Conservation (phyloP, 2,113 vertebrate species). For the Cyprinodon tularosa region DNA sequence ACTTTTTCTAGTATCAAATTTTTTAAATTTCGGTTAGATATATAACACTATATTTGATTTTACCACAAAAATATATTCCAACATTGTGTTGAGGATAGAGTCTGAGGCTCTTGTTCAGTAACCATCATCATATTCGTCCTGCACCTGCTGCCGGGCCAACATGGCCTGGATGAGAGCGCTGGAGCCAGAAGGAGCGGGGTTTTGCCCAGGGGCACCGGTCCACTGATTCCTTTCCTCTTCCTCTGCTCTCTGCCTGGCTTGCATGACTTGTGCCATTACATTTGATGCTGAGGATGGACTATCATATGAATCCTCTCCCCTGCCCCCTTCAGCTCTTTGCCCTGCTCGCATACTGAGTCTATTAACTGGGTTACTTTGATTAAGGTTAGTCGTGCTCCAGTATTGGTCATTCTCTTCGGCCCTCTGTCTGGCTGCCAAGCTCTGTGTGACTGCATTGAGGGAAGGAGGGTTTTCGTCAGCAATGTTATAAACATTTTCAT, state of each 20-base stretch:
- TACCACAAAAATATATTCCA: neutral
- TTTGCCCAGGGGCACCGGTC: conserved; percentile 24
- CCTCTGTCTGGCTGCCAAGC: conserved; percentile 29
- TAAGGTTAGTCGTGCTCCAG: conserved; percentile 1
- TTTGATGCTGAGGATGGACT: conserved; percentile 26
- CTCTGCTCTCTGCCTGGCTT: conserved; percentile 61
- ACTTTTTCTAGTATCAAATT: too few relatives aligned
- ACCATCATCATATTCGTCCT: conserved; percentile 74
- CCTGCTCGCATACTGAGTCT: conserved; percentile 38
- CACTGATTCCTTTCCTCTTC: conserved; percentile 40
- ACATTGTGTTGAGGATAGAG: neutral
- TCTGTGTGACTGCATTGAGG: conserved; percentile 4
- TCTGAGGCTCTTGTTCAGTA: conserved; percentile 53
- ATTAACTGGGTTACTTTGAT: conserved; percentile 8
- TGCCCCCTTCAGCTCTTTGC: conserved; percentile 30
- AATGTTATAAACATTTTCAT: neutral
- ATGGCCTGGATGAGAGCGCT: conserved; percentile 80
- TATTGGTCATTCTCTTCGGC: conserved; percentile 12
- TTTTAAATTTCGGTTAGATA: too few relatives aligned
- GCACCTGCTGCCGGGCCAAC: conserved; percentile 71
- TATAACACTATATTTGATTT: neutral
- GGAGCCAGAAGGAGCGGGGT: conserved; percentile 39
- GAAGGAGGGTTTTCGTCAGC: neutral
- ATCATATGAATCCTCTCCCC: neutral
- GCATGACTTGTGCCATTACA: conserved; percentile 67